Conservation (phyloP, 2,797 vertebrate species). For the Neostethus bicornis region DNA sequence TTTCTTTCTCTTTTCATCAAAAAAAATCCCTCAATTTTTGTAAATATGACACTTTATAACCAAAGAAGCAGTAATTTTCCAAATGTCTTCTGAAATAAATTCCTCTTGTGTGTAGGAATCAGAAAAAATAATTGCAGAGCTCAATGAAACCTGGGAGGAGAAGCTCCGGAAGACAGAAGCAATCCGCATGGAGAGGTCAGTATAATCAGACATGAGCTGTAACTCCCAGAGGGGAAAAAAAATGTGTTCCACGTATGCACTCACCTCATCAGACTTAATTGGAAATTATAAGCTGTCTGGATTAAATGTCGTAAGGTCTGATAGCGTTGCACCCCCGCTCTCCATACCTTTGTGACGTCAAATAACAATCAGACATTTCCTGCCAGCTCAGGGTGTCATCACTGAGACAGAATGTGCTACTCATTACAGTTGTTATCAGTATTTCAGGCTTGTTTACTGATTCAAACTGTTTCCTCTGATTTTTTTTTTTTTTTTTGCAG, state of each 20-base stretch:
- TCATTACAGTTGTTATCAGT: background rate
- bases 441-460: background rate
- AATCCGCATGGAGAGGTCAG: slow-evolving; percentile 98
- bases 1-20: background rate
- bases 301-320: slow-evolving; percentile 1
- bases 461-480: background rate
- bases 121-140: slow-evolving; percentile 98
- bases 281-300: slow-evolving; percentile 5
- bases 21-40: slow-evolving; percentile 6
- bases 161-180: slow-evolving; percentile 97
- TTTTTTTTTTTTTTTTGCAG: background rate
- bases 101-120: slow-evolving; percentile 87
- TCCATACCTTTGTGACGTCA: slow-evolving; percentile 19
- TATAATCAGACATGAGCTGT: slow-evolving; percentile 5
- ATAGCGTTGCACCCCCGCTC: background rate
- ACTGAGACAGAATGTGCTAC: background rate
- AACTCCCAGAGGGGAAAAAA: background rate
- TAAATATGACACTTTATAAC: no score
- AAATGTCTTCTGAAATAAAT: no score
- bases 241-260: slow-evolving; percentile 12
- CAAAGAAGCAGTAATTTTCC: no score
- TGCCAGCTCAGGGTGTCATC: slow-evolving; percentile 6
- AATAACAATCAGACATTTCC: background rate
- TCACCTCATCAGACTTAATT: slow-evolving; percentile 22
- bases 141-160: slow-evolving; percentile 99